These are phyloP conservation scores for Clivina fossor DNA, from an alignment of 2,888 invertebrate species.

Conservation along the genomic window DNA sequence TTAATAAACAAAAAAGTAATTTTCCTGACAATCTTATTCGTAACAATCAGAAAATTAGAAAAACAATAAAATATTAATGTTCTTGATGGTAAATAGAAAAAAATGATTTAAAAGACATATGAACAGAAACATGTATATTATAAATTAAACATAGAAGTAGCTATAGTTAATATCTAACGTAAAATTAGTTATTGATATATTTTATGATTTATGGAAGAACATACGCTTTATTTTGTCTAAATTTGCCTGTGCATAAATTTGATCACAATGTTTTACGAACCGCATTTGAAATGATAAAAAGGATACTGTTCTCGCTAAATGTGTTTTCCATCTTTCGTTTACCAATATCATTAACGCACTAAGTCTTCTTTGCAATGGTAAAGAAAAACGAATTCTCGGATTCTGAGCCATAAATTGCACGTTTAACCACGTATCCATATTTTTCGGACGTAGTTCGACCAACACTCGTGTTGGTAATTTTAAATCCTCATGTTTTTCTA, in stretches of 20 bases:
- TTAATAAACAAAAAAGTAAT: no score
- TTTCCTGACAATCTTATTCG: no score
- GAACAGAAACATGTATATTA: no score
- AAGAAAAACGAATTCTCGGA: constrained; percentile 74
- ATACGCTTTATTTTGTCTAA: constrained; percentile 18
- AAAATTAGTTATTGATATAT: no score
- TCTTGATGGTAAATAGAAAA: no score
- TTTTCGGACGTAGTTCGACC: constrained; percentile 75
- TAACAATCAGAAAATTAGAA: no score
- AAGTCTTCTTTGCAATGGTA: constrained; percentile 75
- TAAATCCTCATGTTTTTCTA: constrained; percentile 71
- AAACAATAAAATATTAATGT: no score
- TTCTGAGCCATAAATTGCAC: constrained; percentile 89
- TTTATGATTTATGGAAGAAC: constrained; percentile 17
- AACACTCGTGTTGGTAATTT: constrained; percentile 77
- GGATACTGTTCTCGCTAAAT: constrained; percentile 62
- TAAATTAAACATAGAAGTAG: no score
- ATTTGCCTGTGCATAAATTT: background rate
- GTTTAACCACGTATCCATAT: constrained; percentile 77
- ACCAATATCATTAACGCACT: constrained; percentile 71
- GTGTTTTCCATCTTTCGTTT: constrained; percentile 73
- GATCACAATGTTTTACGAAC: background rate
- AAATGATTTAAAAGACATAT: no score
- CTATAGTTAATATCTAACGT: no score
- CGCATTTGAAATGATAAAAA: constrained; percentile 52